These are phyloP conservation scores for Saxicola maurus DNA, from an alignment of 2,797 vertebrate species.

Conservation along the genomic window DNA sequence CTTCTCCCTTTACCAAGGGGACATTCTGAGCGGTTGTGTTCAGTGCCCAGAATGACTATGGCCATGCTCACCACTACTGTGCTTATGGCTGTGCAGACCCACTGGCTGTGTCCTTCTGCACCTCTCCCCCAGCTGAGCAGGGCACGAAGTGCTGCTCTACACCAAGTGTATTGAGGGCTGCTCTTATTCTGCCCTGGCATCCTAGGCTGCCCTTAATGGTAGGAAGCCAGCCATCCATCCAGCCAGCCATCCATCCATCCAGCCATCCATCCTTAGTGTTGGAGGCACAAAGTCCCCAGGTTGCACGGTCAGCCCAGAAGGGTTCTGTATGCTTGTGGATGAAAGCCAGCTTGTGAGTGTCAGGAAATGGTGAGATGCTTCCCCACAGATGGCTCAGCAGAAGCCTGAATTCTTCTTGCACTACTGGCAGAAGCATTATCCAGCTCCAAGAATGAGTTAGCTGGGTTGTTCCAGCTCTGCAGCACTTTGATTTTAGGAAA, in stretches of 20 bases:
- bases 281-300: neutral
- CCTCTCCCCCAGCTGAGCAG: accelerated
- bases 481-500: neutral
- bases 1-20: neutral
- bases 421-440: neutral
- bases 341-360: neutral
- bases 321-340: neutral
- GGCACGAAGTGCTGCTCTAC: neutral
- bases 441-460: neutral
- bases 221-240: neutral
- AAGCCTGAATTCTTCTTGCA: neutral
- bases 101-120: neutral
- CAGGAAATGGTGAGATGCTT: neutral
- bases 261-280: neutral
- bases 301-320: neutral
- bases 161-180: neutral
- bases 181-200: neutral
- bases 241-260: neutral
- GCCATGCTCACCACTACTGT: accelerated
- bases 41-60: neutral
- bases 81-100: neutral
- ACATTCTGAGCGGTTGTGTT: accelerated
- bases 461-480: neutral
- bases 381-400: constrained; percentile 21
- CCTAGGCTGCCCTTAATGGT: neutral